These are phyloP conservation scores for Gasterosteus nipponicus DNA, from an alignment of 2,113 vertebrate genomes.

Conservation along the genomic window DNA sequence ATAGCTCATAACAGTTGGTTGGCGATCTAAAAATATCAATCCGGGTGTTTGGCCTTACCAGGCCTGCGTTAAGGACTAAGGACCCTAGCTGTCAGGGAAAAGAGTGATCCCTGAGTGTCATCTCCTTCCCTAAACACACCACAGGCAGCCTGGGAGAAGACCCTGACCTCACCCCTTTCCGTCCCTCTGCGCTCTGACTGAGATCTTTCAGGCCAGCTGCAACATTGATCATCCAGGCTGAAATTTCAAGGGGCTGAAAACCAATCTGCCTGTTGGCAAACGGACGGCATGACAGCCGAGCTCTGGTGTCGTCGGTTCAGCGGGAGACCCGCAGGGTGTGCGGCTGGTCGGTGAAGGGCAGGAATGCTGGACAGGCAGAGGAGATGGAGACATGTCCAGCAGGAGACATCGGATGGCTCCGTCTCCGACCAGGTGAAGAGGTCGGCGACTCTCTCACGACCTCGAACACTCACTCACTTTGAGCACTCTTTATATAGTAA, in stretches of 20 bases:
- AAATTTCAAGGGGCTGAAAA: conserved; percentile 82
- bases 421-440: conserved; percentile 65
- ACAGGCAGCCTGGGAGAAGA: conserved; percentile 67
- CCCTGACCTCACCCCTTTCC: conserved; percentile 64
- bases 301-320: conserved; percentile 70
- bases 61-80: conserved; percentile 27
- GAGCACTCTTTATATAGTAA: conserved; percentile 30
- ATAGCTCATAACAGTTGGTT: background rate
- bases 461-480: conserved; percentile 40
- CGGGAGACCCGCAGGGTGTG: conserved; percentile 40
- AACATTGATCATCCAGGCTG: conserved; percentile 77
- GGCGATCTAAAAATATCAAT: conserved; percentile 23
- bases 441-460: conserved; percentile 61
- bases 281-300: conserved; percentile 63
- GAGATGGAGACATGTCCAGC: conserved; percentile 53
- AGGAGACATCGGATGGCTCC: conserved; percentile 49
- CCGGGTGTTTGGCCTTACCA: conserved; percentile 21
- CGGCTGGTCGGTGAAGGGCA: conserved; percentile 49
- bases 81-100: conserved; percentile 41
- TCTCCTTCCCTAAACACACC: conserved; percentile 69
- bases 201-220: conserved; percentile 75
- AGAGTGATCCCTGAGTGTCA: conserved; percentile 61
- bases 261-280: conserved; percentile 81
- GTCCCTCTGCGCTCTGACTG: conserved; percentile 23
- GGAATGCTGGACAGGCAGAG: conserved; percentile 58